Evolutionary conservation across 2,888 invertebrate genomes (phyloP).

Genomic region (Notodonta ziczac): DNA sequence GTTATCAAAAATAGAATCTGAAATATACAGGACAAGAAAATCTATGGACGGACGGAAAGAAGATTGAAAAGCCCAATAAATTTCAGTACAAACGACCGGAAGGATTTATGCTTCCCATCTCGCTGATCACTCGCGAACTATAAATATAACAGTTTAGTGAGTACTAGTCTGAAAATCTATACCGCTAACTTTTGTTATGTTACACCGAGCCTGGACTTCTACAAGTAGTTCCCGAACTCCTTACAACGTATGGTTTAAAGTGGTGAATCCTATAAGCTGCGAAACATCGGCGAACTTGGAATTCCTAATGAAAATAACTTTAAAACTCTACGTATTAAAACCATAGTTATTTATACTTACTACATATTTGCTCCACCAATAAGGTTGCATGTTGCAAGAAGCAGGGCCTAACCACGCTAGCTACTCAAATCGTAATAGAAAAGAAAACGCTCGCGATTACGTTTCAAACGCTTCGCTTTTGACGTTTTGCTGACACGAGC

Average conservation of each 20-base stretch:
- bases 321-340: too few species aligned
- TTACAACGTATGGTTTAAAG: conserved; percentile 42
- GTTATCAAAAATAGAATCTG: too few species aligned
- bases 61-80: conserved; percentile 17
- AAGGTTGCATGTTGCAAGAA: too few species aligned
- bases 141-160: conserved; percentile 36
- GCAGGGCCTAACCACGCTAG: too few species aligned
- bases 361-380: too few species aligned
- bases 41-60: too few species aligned
- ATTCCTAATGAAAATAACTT: conserved; percentile 28
- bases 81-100: conserved; percentile 24
- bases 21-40: too few species aligned
- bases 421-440: too few species aligned
- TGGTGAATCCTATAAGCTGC: conserved; percentile 37
- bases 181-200: conserved; percentile 53
- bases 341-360: too few species aligned
- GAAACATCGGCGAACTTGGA: conserved; percentile 23
- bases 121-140: conserved; percentile 66
- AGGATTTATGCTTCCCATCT: conserved; percentile 51
- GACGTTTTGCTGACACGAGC: too few species aligned
- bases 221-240: conserved; percentile 47
- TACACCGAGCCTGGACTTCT: conserved; percentile 34
- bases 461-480: too few species aligned
- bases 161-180: conserved; percentile 50
- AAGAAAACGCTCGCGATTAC: too few species aligned